Evolutionary conservation across 2,113 vertebrate genomes (phyloP).

Genomic region (Amphilophus citrinellus): DNA sequence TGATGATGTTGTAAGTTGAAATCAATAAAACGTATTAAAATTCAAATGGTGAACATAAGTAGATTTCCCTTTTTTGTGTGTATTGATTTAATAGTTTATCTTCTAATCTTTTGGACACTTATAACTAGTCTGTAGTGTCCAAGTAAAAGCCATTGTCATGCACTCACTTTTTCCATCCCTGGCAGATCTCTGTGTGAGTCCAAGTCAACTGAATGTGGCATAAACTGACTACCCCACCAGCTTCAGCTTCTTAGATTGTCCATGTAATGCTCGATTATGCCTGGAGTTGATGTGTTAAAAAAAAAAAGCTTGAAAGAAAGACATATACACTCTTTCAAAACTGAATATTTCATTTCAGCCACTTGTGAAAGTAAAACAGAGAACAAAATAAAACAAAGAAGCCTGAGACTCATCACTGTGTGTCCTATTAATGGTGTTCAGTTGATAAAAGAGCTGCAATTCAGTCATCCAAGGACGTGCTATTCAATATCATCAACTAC

Average conservation of each 20-base stretch:
- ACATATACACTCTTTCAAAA: neutral
- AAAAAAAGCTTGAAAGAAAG: neutral
- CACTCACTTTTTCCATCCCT: neutral
- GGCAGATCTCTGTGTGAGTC: neutral
- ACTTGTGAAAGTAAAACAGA: neutral
- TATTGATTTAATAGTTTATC: neutral
- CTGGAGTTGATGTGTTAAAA: neutral
- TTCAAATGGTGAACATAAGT: neutral
- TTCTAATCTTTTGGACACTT: neutral
- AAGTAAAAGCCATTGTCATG: neutral
- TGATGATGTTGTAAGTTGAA: neutral
- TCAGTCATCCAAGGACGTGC: neutral
- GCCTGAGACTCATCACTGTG: neutral
- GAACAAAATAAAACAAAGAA: neutral
- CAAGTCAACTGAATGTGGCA: neutral
- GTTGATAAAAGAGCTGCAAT: neutral
- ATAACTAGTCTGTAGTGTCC: neutral
- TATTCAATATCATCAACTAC: slow-evolving; percentile 6
- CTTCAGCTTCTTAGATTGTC: neutral
- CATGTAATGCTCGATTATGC: neutral
- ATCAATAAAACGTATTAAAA: neutral
- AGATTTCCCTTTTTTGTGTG: neutral
- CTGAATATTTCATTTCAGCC: neutral
- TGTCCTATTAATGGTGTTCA: neutral
- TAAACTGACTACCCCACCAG: neutral